A percentile compares a stretch with the other conserved stretches of the same genome.
phyloP scores from a whole-genome alignment of 2,797 vertebrate species.

The Epinephelus awoara region DNA sequence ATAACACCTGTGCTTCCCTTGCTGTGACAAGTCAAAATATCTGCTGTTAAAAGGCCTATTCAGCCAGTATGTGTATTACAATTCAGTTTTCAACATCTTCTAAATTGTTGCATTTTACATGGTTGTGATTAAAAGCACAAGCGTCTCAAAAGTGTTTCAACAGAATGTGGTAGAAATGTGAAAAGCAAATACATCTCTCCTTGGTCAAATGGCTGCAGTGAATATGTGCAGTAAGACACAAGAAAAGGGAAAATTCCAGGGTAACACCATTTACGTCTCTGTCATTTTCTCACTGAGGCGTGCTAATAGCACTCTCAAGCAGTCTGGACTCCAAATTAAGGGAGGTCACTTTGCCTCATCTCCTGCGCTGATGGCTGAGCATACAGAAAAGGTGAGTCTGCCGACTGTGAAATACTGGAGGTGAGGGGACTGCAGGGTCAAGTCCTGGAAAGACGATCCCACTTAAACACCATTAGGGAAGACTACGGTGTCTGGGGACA shows the following conservation, averaged over 20 bases:
- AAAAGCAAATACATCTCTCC: neutral
- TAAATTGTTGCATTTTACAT: neutral
- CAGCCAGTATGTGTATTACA: neutral
- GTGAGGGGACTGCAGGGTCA: constrained; percentile 39
- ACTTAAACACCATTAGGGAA: constrained; percentile 35
- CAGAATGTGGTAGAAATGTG: neutral
- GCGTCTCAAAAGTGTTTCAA: neutral
- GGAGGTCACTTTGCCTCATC: constrained; percentile 46
- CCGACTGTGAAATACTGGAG: constrained; percentile 44
- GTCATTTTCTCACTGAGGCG: constrained; percentile 46
- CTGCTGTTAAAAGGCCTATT: neutral
- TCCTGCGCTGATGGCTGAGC: constrained; percentile 50
- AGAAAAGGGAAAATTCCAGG: constrained; percentile 15
- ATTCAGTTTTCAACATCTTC: neutral
- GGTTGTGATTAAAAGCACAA: neutral
- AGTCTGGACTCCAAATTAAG: constrained; percentile 40
- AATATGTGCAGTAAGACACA: constrained; percentile 6
- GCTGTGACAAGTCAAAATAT: neutral
- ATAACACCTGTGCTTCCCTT: neutral
- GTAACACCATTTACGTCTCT: constrained; percentile 13
- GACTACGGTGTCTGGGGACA: neutral
- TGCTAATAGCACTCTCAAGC: constrained; percentile 38
- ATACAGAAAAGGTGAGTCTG: constrained; percentile 44
- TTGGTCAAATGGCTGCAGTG: neutral
- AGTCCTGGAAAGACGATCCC: constrained; percentile 18